These are phyloP conservation scores for Cyprinus carpio DNA, from an alignment of 2,113 vertebrate genomes.

Conservation along the genomic window DNA sequence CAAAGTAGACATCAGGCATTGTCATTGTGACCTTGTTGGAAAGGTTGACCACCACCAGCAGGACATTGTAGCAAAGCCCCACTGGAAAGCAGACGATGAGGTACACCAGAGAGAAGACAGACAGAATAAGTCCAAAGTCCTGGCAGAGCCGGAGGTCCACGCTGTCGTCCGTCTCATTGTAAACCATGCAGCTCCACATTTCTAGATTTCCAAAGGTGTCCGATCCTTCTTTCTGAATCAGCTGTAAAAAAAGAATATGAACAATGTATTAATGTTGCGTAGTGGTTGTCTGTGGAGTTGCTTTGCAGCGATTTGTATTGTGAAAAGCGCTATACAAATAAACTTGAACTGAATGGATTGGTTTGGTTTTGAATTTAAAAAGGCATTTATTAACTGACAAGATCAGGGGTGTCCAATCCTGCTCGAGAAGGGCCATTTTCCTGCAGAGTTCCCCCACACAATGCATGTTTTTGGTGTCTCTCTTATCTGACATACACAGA, in stretches of 20 bases:
- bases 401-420: not conserved
- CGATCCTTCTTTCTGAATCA: constrained; percentile 70
- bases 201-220: constrained; percentile 69
- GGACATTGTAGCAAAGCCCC: constrained; percentile 89
- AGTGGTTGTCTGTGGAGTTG: too few relatives aligned
- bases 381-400: constrained; percentile 17
- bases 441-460: too few relatives aligned
- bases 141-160: constrained; percentile 85
- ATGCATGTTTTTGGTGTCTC: too few relatives aligned
- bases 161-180: constrained; percentile 80
- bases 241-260: constrained; percentile 66
- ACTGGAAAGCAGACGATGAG: constrained; percentile 90
- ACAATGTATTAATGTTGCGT: constrained; percentile 2
- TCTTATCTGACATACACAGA: too few relatives aligned
- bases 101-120: constrained; percentile 88
- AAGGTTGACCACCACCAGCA: constrained; percentile 92
- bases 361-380: not conserved
- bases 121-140: constrained; percentile 86
- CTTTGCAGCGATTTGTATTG: too few relatives aligned
- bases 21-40: constrained; percentile 93
- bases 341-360: too few relatives aligned
- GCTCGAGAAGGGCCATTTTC: not conserved
- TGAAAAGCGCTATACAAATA: too few relatives aligned
- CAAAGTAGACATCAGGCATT: constrained; percentile 97
- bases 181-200: constrained; percentile 93